Base-by-base conservation (phyloP, 2,888 invertebrate genomes). In the Xestia c-nigrum region DNA sequence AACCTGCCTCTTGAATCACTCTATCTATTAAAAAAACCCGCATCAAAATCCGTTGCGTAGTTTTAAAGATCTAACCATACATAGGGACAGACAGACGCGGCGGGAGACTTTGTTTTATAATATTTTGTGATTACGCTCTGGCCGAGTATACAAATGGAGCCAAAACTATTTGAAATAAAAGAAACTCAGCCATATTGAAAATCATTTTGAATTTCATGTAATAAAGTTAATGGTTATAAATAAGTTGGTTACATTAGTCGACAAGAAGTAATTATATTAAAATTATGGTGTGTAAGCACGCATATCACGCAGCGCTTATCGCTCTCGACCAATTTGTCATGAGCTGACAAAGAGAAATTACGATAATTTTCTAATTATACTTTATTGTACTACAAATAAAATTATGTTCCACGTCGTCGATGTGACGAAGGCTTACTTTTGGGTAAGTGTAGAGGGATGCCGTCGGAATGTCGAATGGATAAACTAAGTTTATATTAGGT, bases 281-380 rank as follows among this genome's bases (percentile, higher is more conserved):
- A 83, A 82, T 70, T 21, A 76, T 85, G 69, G 83, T 85, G 71
- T 82, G 85, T 82, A 40, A n/a, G 63, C 83, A 85, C 83, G 83
- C 83, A 85, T 85, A 77, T 52, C 69, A 85, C 85, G 78, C 72
- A 57, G 46, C 24, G 69, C 72, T 69, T 83, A 82, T 85, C 78
- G 78, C 52, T 65, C 55, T 46, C 31, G 31, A 63, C 72, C 69
- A 72, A 82, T 76, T 83, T 83, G 76, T 76, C 82, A 76, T 67
- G 71, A 84, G 71, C 78, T 85, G 85, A 87, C 85, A 75, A 72
- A 72, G 85, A 79, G 75, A 82, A 59, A 75, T 74, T 73, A 71
- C 63, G 71, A 73, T 71, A 80, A 84, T 63, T 52, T 75, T 68
- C 14, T 68, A 84, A 71, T 84, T 79, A n/a, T 47, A 63, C 24